Conservation (phyloP, 2,888 invertebrate species). For the Elmis aenea region DNA sequence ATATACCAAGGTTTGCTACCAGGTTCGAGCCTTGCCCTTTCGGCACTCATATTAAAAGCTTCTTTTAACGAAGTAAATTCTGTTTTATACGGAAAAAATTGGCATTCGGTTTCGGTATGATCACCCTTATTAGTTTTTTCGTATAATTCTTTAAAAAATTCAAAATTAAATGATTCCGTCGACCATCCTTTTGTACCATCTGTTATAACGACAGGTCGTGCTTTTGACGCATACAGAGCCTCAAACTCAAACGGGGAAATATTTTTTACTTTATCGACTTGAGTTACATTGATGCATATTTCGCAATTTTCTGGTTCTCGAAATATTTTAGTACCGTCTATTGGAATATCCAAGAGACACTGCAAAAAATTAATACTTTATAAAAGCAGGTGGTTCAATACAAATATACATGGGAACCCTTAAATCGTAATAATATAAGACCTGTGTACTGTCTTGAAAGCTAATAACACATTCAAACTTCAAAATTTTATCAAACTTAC, state of each 20-base stretch:
- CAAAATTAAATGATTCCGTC: constrained; percentile 61
- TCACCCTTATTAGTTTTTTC: constrained; percentile 45
- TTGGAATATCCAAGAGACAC: constrained; percentile 41
- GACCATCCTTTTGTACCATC: constrained; percentile 82
- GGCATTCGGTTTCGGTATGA: constrained; percentile 57
- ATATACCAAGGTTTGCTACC: constrained; percentile 57
- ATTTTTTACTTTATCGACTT: constrained; percentile 61
- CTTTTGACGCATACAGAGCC: constrained; percentile 66
- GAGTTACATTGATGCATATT: constrained; percentile 63
- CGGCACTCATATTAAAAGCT: constrained; percentile 74
- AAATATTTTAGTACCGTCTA: constrained; percentile 48
- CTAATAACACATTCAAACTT: too few relatives aligned
- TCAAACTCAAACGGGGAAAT: constrained; percentile 68
- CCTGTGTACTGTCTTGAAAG: too few relatives aligned
- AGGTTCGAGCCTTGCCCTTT: constrained; percentile 56
- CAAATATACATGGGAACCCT: too few relatives aligned
- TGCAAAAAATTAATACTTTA: constrained; percentile 24
- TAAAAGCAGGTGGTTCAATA: too few relatives aligned
- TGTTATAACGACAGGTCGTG: constrained; percentile 76
- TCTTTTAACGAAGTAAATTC: constrained; percentile 73
- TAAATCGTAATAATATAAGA: too few relatives aligned
- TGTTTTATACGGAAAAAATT: constrained; percentile 92
- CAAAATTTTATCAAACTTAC: too few relatives aligned
- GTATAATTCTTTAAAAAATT: constrained; percentile 79
- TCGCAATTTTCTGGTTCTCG: constrained; percentile 78